phyloP scores from a whole-genome alignment of 2,797 vertebrate species.

The Acanthis flammea region DNA sequence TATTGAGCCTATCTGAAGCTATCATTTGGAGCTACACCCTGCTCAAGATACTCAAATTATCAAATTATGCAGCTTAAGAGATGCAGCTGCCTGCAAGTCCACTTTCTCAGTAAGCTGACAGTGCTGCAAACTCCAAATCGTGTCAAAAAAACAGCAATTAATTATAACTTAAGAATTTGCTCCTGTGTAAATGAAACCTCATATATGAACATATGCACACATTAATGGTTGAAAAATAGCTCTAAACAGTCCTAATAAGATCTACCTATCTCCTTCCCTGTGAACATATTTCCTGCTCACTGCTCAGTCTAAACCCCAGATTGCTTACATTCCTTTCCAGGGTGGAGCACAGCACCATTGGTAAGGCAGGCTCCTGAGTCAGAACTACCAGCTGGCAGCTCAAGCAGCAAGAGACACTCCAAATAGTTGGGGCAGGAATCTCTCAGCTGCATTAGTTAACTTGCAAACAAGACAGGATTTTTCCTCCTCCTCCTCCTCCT shows the following conservation, averaged over 20 bases:
- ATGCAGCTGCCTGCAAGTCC: background rate
- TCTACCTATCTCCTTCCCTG: background rate
- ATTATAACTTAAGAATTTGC: background rate
- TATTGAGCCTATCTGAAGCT: background rate
- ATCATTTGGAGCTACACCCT: background rate
- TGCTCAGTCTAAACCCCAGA: background rate
- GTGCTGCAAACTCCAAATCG: background rate
- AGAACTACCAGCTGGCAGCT: background rate
- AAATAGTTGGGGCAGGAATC: background rate
- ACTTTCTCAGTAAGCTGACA: background rate
- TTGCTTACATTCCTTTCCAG: constrained; percentile 22
- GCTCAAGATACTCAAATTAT: background rate
- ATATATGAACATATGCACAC: background rate
- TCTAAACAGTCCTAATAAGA: background rate
- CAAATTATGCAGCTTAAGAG: background rate
- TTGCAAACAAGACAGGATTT: background rate
- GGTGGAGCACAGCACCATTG: constrained; percentile 22
- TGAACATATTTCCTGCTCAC: background rate
- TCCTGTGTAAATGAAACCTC: background rate
- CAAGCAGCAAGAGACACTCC: background rate
- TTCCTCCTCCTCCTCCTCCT: no score
- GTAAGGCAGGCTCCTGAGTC: constrained; percentile 20
- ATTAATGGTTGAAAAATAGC: background rate
- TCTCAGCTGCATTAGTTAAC: background rate
- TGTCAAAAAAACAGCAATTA: background rate